Evolutionary conservation across 2,888 invertebrate species (phyloP).

Genomic region (Cosmia trapezina): DNA sequence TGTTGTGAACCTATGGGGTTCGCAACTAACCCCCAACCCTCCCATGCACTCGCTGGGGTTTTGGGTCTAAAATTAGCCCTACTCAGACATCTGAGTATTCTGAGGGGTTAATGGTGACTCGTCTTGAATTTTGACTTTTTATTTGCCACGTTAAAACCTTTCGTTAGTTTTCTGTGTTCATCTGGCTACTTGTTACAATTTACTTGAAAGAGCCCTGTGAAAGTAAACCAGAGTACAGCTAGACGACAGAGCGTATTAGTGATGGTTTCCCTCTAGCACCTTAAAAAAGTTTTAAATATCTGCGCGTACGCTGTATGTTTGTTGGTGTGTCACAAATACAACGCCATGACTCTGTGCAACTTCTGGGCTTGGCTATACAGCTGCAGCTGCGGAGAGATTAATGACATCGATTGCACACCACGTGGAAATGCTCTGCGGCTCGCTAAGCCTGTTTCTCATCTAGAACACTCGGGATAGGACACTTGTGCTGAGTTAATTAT

Average conservation of each 20-base stretch:
- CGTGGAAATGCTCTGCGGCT: constrained; percentile 33
- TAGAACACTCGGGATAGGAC: constrained; percentile 31
- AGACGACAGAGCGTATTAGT: background rate
- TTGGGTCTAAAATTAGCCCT: no score
- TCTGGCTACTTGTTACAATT: background rate
- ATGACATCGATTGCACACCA: constrained; percentile 41
- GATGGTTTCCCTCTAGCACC: no score
- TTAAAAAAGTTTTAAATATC: background rate
- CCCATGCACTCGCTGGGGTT: no score
- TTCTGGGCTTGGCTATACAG: constrained; percentile 34
- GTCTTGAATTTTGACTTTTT: background rate
- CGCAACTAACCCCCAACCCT: no score
- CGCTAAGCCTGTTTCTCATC: constrained; percentile 45
- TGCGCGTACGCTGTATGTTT: background rate
- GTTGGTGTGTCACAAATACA: background rate
- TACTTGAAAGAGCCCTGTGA: background rate
- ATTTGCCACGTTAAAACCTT: background rate
- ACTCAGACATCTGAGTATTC: no score
- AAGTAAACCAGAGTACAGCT: background rate
- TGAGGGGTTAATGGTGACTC: background rate
- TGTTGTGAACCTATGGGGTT: no score
- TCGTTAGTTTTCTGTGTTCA: background rate
- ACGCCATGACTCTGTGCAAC: constrained; percentile 12
- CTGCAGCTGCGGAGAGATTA: constrained; percentile 36
- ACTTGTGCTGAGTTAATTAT: constrained; percentile 33